phyloP scores from a whole-genome alignment of 2,113 vertebrate species.

The Natator depressus region DNA sequence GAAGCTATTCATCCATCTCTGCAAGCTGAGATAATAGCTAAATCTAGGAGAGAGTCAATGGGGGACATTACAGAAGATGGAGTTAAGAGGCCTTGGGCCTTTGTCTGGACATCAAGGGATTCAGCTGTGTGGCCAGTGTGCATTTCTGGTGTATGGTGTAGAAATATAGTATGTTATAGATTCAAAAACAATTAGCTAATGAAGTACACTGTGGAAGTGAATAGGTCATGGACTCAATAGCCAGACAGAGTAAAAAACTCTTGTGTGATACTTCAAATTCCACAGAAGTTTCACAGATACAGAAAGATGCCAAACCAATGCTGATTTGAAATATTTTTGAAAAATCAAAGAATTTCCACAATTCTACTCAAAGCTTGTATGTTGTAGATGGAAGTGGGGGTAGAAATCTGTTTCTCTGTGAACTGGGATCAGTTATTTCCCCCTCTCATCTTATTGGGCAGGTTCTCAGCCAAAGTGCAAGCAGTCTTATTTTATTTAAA shows the following conservation, averaged over 20 bases:
- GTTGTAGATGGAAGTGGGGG: background rate
- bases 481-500: background rate
- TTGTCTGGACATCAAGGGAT: background rate
- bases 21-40: background rate
- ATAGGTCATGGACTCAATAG: background rate
- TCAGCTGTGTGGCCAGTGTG: background rate
- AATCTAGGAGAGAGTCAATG: background rate
- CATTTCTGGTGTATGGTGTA: background rate
- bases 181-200: background rate
- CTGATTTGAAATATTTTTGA: background rate
- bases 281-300: background rate
- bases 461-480: background rate
- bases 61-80: background rate
- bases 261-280: background rate
- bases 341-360: background rate
- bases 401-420: background rate
- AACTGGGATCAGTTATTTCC: background rate
- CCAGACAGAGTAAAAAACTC: background rate
- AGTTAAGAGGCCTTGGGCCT: background rate
- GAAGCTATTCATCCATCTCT: constrained; percentile 37
- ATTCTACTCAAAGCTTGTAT: background rate
- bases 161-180: background rate
- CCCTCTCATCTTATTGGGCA: background rate
- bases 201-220: background rate
- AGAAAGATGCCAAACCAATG: background rate